A percentile compares a stretch with the other conserved stretches of the same genome.
Evolutionary conservation across 2,113 vertebrate genomes (phyloP).

Genomic region (Callocephalon fimbriatum): DNA sequence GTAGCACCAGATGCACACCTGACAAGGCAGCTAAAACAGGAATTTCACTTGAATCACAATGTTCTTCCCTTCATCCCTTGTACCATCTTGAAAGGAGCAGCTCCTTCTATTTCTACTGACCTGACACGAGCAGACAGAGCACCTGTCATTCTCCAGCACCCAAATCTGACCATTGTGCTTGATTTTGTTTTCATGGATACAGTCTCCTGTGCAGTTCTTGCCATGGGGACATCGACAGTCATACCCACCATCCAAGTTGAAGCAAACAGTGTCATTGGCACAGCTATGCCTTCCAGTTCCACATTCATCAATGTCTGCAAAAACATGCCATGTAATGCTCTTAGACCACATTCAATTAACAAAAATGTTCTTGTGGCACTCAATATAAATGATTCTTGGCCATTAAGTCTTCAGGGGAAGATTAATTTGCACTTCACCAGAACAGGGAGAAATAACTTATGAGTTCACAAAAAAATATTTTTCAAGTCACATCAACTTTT

Average conservation of each 20-base stretch:
- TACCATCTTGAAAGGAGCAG: not conserved
- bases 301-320: constrained; percentile 96
- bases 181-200: constrained; percentile 90
- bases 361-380: not conserved
- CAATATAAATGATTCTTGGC: not conserved
- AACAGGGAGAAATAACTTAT: not conserved
- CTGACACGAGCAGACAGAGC: constrained; percentile 98
- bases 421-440: constrained; percentile 16
- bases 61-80: not conserved
- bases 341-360: constrained; percentile 34
- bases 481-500: not conserved
- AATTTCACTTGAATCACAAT: not conserved
- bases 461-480: not conserved
- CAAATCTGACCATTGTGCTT: constrained; percentile 98
- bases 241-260: constrained; percentile 97
- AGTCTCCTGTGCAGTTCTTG: constrained; percentile 97
- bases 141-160: constrained; percentile 95
- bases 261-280: constrained; percentile 96
- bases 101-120: constrained; percentile 65
- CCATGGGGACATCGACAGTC: constrained; percentile 98
- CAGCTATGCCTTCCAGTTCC: constrained; percentile 93
- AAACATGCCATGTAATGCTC: constrained; percentile 2
- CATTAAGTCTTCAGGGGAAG: constrained; percentile 15
- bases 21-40: not conserved
- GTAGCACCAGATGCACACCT: not conserved